These are phyloP conservation scores for Cantharis flavilabris DNA, from an alignment of 2,888 invertebrate species.

Conservation along the genomic window DNA sequence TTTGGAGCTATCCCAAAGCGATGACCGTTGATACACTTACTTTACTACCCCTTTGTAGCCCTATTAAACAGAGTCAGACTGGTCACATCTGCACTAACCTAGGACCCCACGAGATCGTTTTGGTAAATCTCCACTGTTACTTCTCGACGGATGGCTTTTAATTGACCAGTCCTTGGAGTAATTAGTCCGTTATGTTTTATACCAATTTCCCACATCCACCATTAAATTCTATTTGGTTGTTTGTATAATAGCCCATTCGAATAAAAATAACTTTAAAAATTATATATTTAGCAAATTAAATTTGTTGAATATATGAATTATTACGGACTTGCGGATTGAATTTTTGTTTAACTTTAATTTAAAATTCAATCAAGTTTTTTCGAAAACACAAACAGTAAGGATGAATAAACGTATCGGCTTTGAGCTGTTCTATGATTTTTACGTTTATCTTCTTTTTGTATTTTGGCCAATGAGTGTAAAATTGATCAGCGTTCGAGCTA, in stretches of 20 bases:
- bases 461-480: background rate
- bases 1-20: conserved; percentile 25
- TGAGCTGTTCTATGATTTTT: too few relatives aligned
- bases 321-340: too few relatives aligned
- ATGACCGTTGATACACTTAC: conserved; percentile 12
- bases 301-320: too few relatives aligned
- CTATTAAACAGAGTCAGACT: conserved; percentile 21
- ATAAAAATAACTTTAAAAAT: background rate
- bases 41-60: conserved; percentile 22
- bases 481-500: background rate
- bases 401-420: too few relatives aligned
- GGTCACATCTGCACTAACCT: conserved; percentile 39
- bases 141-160: conserved; percentile 40
- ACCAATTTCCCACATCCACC: conserved; percentile 36
- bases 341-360: too few relatives aligned
- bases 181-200: conserved; percentile 41
- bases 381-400: too few relatives aligned
- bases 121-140: conserved; percentile 43
- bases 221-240: conserved; percentile 42
- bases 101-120: conserved; percentile 40
- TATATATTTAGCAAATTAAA: too few relatives aligned
- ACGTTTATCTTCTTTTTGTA: background rate
- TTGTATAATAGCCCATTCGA: background rate
- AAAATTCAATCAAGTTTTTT: too few relatives aligned
- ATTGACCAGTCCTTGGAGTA: conserved; percentile 46